These are phyloP conservation scores for Artemia franciscana DNA, from an alignment of 1,140 invertebrate species.

Conservation along the genomic window DNA sequence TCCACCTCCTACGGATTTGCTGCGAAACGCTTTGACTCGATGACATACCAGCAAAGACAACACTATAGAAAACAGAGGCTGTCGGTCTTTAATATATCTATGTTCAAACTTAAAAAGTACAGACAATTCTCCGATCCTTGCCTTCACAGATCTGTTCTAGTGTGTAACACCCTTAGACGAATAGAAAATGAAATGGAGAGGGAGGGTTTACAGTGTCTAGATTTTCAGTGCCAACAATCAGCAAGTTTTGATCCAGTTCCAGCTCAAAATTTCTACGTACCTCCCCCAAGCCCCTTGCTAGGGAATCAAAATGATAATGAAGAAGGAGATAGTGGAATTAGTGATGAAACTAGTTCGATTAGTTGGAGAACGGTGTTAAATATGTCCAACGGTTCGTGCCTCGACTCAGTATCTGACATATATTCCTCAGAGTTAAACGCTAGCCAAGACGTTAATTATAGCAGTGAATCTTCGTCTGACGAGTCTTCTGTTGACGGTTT, in stretches of 20 bases:
- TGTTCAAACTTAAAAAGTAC: constrained; percentile 69
- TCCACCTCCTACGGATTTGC: constrained; percentile 3
- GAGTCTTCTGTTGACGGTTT: not conserved
- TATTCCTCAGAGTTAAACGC: not conserved
- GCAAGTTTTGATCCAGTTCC: constrained; percentile 11
- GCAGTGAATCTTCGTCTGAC: not conserved
- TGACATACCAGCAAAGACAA: constrained; percentile 14
- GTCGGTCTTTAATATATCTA: constrained; percentile 71
- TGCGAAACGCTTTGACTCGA: constrained; percentile 1
- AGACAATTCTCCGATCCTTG: constrained; percentile 68
- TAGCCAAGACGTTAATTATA: too few species aligned
- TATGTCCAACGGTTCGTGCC: constrained; percentile 29
- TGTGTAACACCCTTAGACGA: constrained; percentile 73
- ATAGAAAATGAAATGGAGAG: constrained; percentile 73
- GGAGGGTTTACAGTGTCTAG: too few species aligned
- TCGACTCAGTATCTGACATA: not conserved
- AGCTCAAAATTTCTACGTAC: constrained; percentile 9
- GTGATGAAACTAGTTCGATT: constrained; percentile 45
- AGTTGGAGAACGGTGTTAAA: constrained; percentile 76
- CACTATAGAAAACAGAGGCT: constrained; percentile 61
- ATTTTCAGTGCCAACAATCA: too few species aligned
- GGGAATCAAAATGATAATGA: constrained; percentile 41
- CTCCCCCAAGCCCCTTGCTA: constrained; percentile 3
- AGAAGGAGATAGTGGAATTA: constrained; percentile 50
- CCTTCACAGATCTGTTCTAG: constrained; percentile 70